Conservation (phyloP, 2,113 vertebrate species). For the Deroptyus accipitrinus region DNA sequence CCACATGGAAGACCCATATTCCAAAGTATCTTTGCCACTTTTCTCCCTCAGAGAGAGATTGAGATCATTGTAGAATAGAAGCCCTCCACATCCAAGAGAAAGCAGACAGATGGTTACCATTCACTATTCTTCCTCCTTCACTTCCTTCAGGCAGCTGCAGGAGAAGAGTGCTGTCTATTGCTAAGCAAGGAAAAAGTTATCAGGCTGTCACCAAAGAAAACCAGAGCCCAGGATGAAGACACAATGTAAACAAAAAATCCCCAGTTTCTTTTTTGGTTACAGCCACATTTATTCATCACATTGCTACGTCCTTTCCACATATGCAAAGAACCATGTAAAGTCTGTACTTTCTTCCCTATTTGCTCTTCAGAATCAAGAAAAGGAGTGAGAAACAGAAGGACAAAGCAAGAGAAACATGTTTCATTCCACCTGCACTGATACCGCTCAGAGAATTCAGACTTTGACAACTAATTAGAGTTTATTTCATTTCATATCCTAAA, state of each 20-base stretch:
- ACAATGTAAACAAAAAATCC: not conserved
- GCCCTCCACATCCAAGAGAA: not conserved
- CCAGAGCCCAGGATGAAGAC: not conserved
- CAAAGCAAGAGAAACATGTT: not conserved
- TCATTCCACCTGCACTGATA: not conserved
- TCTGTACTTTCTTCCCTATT: not conserved
- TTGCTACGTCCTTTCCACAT: not conserved
- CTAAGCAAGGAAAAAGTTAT: conserved; percentile 21
- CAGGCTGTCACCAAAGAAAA: not conserved
- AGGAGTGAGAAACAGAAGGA: not conserved
- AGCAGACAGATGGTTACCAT: conserved; percentile 10
- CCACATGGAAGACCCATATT: conserved; percentile 1
- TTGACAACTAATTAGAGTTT: not conserved
- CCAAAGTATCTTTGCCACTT: conserved; percentile 31
- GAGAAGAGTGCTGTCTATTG: not conserved
- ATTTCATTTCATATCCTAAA: not conserved
- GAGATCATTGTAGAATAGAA: conserved; percentile 1
- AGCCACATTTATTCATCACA: not conserved
- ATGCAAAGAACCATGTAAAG: not conserved
- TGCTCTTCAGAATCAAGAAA: not conserved
- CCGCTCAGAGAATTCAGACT: not conserved
- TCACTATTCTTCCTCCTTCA: conserved; percentile 29
- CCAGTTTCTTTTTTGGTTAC: not conserved
- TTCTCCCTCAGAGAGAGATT: not conserved
- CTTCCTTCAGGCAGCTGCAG: conserved; percentile 51